Evolutionary conservation across 2,797 vertebrate species (phyloP), one percentile per base, ranked within the genome.

Genomic region (Trichosurus vulpecula): DNA sequence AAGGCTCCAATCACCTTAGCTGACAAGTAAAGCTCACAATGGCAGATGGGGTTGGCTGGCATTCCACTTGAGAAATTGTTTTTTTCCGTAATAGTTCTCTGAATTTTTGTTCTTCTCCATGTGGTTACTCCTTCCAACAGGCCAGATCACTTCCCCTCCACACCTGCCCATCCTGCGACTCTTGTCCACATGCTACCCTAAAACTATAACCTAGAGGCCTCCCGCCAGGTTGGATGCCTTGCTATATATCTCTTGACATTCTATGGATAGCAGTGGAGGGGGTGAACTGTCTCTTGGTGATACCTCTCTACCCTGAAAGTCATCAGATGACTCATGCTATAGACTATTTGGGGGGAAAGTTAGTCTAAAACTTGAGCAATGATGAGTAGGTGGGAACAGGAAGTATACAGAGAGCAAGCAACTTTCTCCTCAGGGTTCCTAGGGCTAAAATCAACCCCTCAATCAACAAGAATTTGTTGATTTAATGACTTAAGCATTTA

Each of bases 41-140:
- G 66, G 91, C 61, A 96, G 66, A 95, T 52, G 52, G 56, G 74
- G n/a, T 55, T 92, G 94, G 92, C 96, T 47, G 16, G 66, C 81
- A 94, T 95, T 96, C 94, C 90, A 56, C 0, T 0, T 0, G 53
- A 29, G 56, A 0, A 1, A 81, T 51, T 90, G 96, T 25, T 56
- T 87, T 87, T 87, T 87, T 25, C 74, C 41, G 41, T 87, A 87
- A 47, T 27, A 87, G 22, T 51, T 51, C 25, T 19, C 74, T 4
- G 41, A 87, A 87, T 51, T 35, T 87, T 27, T 87, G 41, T 27
- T 87, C 41, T 51, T 87, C 41, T 14, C 19, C 2, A 14, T 47
- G n/a, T 47, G 19, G n/a, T 74, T 41, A 22, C 16, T 25, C n/a
- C 74, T 8, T 81, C 41, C 74, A 27, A 87, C 22, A 11, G 74